Percentiles rank a stretch among this genome's conserved stretches.
Conservation (phyloP, 2,113 vertebrate genomes). For the Nannospalax galili region DNA sequence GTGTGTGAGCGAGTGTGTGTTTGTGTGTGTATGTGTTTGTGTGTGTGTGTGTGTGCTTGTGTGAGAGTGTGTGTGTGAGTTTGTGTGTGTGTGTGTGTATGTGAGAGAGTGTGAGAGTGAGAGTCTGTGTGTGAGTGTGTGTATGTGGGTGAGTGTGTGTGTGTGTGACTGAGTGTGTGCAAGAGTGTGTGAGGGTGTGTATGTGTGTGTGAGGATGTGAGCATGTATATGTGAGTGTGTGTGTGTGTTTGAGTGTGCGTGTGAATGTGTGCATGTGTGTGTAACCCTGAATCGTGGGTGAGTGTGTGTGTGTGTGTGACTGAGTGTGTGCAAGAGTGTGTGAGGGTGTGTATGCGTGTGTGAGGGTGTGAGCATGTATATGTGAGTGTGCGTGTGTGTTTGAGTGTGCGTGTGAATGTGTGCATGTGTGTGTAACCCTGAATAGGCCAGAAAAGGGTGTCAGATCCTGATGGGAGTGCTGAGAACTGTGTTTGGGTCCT, state of each 20-base stretch:
- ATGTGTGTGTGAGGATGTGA: too few relatives aligned
- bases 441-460: neutral
- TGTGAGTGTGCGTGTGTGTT: too few relatives aligned
- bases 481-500: neutral
- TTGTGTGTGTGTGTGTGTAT: too few relatives aligned
- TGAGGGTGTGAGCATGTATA: neutral
- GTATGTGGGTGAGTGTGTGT: neutral
- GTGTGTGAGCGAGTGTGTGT: neutral
- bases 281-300: too few relatives aligned
- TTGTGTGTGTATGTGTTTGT: neutral
- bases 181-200: neutral
- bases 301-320: neutral
- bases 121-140: neutral
- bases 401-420: neutral
- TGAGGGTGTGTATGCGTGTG: too few relatives aligned
- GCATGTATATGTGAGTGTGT: too few relatives aligned
- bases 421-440: too few relatives aligned
- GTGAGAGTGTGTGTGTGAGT: neutral
- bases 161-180: too few relatives aligned
- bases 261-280: neutral
- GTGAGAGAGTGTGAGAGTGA: too few relatives aligned
- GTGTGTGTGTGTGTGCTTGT: too few relatives aligned
- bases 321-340: too few relatives aligned
- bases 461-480: too few relatives aligned
- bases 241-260: neutral